Percentiles rank a stretch among this genome's conserved stretches.
phyloP scores from a whole-genome alignment of 2,888 invertebrate species.

The Cyclophora albipunctata region DNA sequence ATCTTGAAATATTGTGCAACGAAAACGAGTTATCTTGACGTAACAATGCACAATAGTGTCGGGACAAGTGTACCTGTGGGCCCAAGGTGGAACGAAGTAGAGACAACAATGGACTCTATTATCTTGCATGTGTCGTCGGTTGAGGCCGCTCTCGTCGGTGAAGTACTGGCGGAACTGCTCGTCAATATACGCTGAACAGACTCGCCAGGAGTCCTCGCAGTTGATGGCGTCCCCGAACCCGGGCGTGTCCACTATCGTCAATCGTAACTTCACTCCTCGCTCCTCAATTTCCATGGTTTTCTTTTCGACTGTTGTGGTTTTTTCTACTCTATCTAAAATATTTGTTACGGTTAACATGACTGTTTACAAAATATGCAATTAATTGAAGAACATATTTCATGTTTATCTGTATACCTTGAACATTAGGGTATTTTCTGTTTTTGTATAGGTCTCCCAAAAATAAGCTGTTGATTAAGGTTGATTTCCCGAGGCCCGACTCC shows the following conservation, averaged over 20 bases:
- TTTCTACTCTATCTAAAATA: slow-evolving; percentile 77
- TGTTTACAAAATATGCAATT: background rate
- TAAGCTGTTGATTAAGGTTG: slow-evolving; percentile 94
- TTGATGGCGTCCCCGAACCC: slow-evolving; percentile 96
- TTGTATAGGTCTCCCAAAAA: slow-evolving; percentile 95
- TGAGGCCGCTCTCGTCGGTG: slow-evolving; percentile 95
- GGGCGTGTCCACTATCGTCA: slow-evolving; percentile 97
- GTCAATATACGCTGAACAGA: slow-evolving; percentile 93
- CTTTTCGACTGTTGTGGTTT: slow-evolving; percentile 82
- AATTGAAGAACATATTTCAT: background rate
- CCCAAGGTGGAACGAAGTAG: slow-evolving; percentile 96
- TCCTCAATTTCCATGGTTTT: slow-evolving; percentile 97
- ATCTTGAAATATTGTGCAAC: too few relatives aligned
- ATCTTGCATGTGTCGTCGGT: slow-evolving; percentile 95
- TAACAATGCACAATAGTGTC: background rate
- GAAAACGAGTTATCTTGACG: too few relatives aligned
- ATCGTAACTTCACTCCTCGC: slow-evolving; percentile 89
- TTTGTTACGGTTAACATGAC: background rate
- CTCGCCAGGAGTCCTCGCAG: slow-evolving; percentile 94
- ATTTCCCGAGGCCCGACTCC: slow-evolving; percentile 95
- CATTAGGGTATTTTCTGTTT: slow-evolving; percentile 84
- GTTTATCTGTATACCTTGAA: slow-evolving; percentile 71
- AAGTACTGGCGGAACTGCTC: slow-evolving; percentile 90
- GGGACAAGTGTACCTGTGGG: slow-evolving; percentile 84
- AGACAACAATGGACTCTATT: slow-evolving; percentile 97